Conservation (phyloP, 2,797 vertebrate genomes). For the Lepilemur ruficaudatus region DNA sequence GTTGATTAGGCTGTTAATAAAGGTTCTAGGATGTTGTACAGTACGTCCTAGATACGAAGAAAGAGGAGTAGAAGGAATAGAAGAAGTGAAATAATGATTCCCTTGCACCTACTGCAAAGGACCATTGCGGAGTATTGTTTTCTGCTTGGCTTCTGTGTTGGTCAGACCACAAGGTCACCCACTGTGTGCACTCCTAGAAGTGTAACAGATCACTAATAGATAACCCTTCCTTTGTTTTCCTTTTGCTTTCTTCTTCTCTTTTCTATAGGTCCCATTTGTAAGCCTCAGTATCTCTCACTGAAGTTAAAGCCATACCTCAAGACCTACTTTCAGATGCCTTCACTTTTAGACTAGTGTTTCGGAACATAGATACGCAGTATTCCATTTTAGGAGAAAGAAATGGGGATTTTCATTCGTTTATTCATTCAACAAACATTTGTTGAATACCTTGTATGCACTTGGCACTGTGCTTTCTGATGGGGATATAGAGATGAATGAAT, state of each 20-base stretch:
- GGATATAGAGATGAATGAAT: neutral
- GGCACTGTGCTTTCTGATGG: neutral
- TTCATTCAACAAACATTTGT: constrained; percentile 18
- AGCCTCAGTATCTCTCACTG: neutral
- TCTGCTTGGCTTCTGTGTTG: neutral
- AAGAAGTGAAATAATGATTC: neutral
- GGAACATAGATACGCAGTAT: neutral
- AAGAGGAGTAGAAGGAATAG: neutral
- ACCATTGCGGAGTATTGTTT: neutral
- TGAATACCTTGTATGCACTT: neutral
- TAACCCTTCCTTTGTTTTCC: neutral
- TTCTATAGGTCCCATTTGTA: neutral
- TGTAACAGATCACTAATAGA: neutral
- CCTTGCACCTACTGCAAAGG: neutral
- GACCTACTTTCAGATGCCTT: neutral
- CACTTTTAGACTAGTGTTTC: constrained; percentile 24
- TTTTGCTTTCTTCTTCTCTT: neutral
- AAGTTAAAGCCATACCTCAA: neutral
- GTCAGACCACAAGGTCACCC: neutral
- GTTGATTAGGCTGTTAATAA: neutral
- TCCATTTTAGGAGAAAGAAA: neutral
- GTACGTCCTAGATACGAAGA: neutral
- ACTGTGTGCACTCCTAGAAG: neutral
- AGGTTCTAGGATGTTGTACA: neutral
- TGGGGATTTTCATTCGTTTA: neutral